Evolutionary conservation across 2,113 vertebrate genomes (phyloP).

Genomic region (Brachypodius melanocephalos): DNA sequence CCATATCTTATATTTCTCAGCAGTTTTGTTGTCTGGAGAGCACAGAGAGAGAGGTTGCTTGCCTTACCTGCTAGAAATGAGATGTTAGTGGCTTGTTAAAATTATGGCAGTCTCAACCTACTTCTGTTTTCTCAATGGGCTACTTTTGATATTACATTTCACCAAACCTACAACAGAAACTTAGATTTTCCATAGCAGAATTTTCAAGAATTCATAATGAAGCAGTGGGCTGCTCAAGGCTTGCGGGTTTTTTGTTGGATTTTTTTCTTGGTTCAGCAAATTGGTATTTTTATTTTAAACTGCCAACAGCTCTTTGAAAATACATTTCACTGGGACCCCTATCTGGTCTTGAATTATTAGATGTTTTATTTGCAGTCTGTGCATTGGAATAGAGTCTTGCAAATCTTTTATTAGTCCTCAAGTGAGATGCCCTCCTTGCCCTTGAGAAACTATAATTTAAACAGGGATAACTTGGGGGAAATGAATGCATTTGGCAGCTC

Average conservation of each 20-base stretch:
- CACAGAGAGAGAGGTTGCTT: not conserved
- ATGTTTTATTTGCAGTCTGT: constrained; percentile 24
- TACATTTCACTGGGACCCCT: not conserved
- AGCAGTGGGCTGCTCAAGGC: not conserved
- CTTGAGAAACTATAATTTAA: constrained; percentile 31
- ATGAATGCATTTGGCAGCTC: not conserved
- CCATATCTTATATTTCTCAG: not conserved
- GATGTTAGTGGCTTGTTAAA: not conserved
- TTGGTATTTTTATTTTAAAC: not conserved
- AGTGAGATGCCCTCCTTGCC: not conserved
- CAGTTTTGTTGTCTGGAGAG: not conserved
- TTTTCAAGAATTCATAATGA: not conserved
- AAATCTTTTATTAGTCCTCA: constrained; percentile 2
- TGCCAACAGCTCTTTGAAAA: not conserved
- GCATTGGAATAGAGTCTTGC: not conserved
- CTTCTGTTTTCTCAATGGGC: not conserved
- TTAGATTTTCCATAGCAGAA: not conserved
- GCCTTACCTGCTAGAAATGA: not conserved
- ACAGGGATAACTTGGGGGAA: not conserved
- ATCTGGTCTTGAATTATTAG: not conserved
- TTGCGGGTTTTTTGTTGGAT: not conserved
- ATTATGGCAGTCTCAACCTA: not conserved
- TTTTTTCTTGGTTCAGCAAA: not conserved
- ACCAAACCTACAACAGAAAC: not conserved
- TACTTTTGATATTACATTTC: not conserved